Evolutionary conservation across 2,888 invertebrate species (phyloP), one percentile per base, ranked within the genome.

Genomic region (Flexamia atlantica): DNA sequence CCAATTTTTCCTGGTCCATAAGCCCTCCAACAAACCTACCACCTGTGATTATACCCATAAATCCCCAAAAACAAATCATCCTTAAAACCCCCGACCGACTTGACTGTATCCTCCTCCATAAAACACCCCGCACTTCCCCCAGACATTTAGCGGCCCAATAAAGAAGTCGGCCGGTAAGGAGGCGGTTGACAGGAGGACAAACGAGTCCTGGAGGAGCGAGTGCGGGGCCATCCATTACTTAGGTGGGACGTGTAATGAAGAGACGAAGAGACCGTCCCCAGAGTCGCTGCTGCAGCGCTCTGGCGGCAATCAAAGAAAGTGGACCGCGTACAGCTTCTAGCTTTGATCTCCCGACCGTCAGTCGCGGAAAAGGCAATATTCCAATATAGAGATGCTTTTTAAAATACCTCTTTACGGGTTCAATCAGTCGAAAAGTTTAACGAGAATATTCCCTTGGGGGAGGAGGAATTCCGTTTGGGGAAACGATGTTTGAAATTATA

Each of bases 291-390:
- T 20, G n/a, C 20, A n/a, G 23, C 23, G 57, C 23, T 3, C 4
- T 25, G 28, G 40, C 40, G 57, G 79, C 79, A 79, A 79, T 79
- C 79, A 57, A 57, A 57, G 76, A 57, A 79, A 79, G 79, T 79
- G 79, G 79, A 46, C 72, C 64, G 28, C 30, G 7, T 2, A 28
- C 30, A 64, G 14, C 28, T 23, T n/a, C 17, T 28, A 53, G 20
- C 53, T 53, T 64, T 30, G 64, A 64, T 64, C 64, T 64, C 30
- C 30, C 14, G 57, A 5, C 64, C 30, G 64, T 28, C 64, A 64
- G 64, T 30, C 64, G 64, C 4, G 64, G 12, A 14, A 30, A 64
- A 64, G 64, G 64, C 64, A 64, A 64, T 64, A 28, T 64, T 64
- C 64, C 64, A 64, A 64, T 64, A 64, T 53, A 20, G 20, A 20